These are phyloP conservation scores for Epinotia nisella DNA, from an alignment of 2,888 invertebrate genomes.

Conservation along the genomic window DNA sequence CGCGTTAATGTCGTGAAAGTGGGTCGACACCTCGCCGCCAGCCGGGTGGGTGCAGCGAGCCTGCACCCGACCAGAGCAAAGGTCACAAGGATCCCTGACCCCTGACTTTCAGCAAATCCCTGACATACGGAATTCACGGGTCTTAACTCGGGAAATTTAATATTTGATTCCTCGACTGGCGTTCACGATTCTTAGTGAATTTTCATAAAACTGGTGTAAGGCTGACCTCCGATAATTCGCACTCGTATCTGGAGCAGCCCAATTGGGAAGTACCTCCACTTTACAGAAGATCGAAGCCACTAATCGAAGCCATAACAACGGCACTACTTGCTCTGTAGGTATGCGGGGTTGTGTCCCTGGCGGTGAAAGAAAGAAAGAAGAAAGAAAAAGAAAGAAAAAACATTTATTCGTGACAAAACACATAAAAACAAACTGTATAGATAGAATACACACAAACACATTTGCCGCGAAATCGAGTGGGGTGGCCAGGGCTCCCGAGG, in stretches of 20 bases:
- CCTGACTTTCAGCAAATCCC: conserved; percentile 36
- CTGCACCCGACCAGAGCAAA: conserved; percentile 8
- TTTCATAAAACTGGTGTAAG: background rate
- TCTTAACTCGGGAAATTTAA: conserved; percentile 38
- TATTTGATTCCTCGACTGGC: conserved; percentile 28
- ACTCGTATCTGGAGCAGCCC: background rate
- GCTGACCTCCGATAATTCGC: background rate
- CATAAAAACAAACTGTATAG: no score
- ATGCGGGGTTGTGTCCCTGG: no score
- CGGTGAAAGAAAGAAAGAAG: no score
- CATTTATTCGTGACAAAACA: no score
- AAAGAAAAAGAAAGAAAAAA: no score
- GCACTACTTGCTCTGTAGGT: no score
- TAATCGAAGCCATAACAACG: no score
- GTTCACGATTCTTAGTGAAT: background rate
- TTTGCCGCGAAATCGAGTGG: no score
- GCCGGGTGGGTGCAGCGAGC: background rate
- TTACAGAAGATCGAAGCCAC: no score
- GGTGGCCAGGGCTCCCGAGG: no score
- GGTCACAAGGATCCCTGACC: conserved; percentile 31
- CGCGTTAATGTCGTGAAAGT: conserved; percentile 29
- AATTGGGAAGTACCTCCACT: no score
- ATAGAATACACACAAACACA: no score
- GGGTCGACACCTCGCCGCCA: conserved; percentile 1
- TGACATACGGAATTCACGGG: conserved; percentile 35